Evolutionary conservation across 2,888 invertebrate genomes (phyloP).

Genomic region (Balanococcus diminutus): DNA sequence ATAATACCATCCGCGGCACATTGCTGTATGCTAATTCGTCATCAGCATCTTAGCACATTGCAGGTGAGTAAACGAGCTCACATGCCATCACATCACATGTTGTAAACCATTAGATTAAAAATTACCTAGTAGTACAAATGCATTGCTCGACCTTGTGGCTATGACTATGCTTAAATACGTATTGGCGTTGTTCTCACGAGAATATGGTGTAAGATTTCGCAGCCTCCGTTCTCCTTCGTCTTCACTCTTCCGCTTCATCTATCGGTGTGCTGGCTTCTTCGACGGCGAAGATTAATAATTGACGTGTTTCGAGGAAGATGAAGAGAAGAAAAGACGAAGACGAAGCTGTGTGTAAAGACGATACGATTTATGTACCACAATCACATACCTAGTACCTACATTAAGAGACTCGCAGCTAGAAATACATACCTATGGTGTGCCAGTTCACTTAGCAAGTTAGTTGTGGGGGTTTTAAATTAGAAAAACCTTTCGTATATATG

Average conservation of each 20-base stretch:
- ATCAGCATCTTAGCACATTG: not conserved
- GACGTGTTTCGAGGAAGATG: not conserved
- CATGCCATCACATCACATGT: not conserved
- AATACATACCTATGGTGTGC: too few species aligned
- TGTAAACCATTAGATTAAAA: not conserved
- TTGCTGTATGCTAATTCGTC: not conserved
- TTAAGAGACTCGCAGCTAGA: not conserved
- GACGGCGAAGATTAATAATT: not conserved
- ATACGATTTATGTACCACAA: not conserved
- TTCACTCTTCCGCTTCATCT: not conserved
- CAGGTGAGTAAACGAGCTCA: not conserved
- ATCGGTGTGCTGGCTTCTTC: not conserved
- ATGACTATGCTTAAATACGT: not conserved
- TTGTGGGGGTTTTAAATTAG: not conserved
- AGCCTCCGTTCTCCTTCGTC: not conserved
- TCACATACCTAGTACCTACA: not conserved
- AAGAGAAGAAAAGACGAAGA: not conserved
- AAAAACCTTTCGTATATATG: not conserved
- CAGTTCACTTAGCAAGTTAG: too few species aligned
- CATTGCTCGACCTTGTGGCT: not conserved
- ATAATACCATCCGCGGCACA: not conserved
- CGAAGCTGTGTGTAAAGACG: not conserved
- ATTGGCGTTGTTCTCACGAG: slow-evolving; percentile 1
- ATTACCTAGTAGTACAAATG: slow-evolving; percentile 29
- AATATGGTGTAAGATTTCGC: not conserved